These are phyloP conservation scores for Pyrocoelia pectoralis DNA, from an alignment of 2,888 invertebrate genomes.

Conservation along the genomic window DNA sequence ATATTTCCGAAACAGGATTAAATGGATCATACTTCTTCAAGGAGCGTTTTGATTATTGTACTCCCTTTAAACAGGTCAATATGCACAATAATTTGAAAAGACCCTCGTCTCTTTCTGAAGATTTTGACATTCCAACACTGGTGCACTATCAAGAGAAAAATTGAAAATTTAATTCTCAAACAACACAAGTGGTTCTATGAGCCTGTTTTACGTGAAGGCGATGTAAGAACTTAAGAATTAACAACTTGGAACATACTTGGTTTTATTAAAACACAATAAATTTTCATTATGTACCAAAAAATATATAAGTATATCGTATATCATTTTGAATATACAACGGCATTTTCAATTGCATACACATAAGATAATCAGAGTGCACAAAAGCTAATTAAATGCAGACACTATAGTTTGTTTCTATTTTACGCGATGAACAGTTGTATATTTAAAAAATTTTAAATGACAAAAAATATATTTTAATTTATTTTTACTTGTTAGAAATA, in stretches of 20 bases:
- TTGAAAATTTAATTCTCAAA: background rate
- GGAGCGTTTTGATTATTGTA: conserved; percentile 5
- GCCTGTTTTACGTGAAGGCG: background rate
- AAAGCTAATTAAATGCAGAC: no score
- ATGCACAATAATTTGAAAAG: background rate
- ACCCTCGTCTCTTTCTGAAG: background rate
- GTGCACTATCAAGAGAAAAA: background rate
- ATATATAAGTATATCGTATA: no score
- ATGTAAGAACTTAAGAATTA: background rate
- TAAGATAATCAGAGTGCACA: no score
- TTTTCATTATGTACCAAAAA: background rate
- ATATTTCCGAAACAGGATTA: background rate
- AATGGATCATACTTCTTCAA: conserved; percentile 8
- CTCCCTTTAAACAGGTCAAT: background rate
- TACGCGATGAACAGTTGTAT: no score
- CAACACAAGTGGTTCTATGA: conserved; percentile 4
- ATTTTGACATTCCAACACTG: background rate
- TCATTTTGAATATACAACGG: no score
- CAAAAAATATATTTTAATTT: no score
- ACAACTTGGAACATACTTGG: background rate
- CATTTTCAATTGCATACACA: no score
- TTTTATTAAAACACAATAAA: background rate
- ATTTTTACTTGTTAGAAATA: no score
- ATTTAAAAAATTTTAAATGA: no score
- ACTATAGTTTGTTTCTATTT: no score